These are phyloP conservation scores for Sinelater perroti DNA, from an alignment of 2,888 invertebrate genomes.

Conservation along the genomic window DNA sequence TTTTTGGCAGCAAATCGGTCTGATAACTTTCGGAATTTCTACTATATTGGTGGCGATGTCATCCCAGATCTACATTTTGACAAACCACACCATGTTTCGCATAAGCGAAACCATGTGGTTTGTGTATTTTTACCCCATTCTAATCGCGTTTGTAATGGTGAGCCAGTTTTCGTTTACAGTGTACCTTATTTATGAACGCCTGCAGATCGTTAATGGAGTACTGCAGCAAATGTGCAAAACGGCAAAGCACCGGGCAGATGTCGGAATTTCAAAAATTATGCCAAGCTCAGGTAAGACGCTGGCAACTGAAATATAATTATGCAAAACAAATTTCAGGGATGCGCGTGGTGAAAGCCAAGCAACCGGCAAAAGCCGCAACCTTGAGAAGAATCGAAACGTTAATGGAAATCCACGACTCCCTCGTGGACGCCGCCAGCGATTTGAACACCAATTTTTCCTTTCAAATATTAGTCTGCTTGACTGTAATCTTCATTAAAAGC, in stretches of 20 bases:
- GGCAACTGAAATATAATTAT: not conserved
- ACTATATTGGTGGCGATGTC: conserved; percentile 17
- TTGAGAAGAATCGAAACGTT: conserved; percentile 33
- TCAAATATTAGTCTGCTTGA: conserved; percentile 41
- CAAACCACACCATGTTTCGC: conserved; percentile 10
- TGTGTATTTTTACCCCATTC: conserved; percentile 30
- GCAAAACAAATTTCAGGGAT: conserved; percentile 17
- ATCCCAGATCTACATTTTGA: conserved; percentile 13
- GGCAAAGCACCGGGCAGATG: not conserved
- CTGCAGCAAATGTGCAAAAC: conserved; percentile 21
- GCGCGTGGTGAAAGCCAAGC: conserved; percentile 4
- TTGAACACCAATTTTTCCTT: conserved; percentile 40
- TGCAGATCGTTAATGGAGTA: conserved; percentile 23
- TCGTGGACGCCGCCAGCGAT: conserved; percentile 39
- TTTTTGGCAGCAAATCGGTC: conserved; percentile 25
- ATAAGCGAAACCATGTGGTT: conserved; percentile 23
- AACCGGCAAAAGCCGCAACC: not conserved
- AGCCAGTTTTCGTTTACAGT: conserved; percentile 31
- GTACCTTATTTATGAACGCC: conserved; percentile 29
- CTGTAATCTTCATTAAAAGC: conserved; percentile 39
- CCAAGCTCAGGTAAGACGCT: not conserved
- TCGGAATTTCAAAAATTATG: too few species aligned
- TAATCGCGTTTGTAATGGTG: conserved; percentile 30
- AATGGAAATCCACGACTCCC: conserved; percentile 43
- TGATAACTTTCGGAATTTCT: conserved; percentile 21